A percentile compares a stretch with the other conserved stretches of the same genome.
These are phyloP conservation scores for Drosophila seguyi DNA, from an alignment of 1,140 invertebrate genomes.

Conservation along the genomic window DNA sequence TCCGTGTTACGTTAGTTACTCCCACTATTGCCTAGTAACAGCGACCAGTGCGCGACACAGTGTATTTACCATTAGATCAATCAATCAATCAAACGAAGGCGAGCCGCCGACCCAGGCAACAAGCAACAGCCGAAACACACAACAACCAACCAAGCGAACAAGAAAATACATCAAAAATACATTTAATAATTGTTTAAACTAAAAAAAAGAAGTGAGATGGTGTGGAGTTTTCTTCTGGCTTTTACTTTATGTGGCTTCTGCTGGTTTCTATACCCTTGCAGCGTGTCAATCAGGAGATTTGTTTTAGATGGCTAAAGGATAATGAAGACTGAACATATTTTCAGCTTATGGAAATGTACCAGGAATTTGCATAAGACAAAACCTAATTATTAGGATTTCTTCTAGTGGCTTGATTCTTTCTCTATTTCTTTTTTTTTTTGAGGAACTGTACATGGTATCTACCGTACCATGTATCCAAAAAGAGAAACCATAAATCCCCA, in stretches of 20 bases:
- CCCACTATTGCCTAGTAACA: slow-evolving; percentile 8
- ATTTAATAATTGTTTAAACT: slow-evolving; percentile 20
- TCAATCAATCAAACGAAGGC: slow-evolving; percentile 20
- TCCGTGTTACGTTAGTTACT: slow-evolving; percentile 34
- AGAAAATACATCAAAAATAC: slow-evolving; percentile 41
- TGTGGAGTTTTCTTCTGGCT: background rate
- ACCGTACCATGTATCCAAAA: background rate
- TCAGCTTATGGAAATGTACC: background rate
- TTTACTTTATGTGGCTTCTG: background rate
- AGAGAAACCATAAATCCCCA: background rate
- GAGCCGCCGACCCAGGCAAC: slow-evolving; percentile 1
- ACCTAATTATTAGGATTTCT: background rate
- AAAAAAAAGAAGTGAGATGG: background rate
- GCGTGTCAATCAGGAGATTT: background rate
- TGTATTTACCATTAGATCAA: slow-evolving; percentile 23
- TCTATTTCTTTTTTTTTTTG: background rate
- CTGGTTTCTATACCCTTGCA: background rate
- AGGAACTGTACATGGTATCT: background rate
- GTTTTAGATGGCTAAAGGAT: background rate
- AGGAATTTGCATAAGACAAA: background rate
- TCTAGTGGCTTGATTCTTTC: background rate
- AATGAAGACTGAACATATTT: background rate
- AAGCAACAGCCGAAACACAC: slow-evolving; percentile 5
- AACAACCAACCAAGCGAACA: slow-evolving; percentile 22
- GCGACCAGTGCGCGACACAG: slow-evolving; percentile 18